Percentiles rank a stretch among this genome's conserved stretches.
These are phyloP conservation scores for Sisor rabdophorus DNA, from an alignment of 2,113 vertebrate genomes.

Conservation along the genomic window DNA sequence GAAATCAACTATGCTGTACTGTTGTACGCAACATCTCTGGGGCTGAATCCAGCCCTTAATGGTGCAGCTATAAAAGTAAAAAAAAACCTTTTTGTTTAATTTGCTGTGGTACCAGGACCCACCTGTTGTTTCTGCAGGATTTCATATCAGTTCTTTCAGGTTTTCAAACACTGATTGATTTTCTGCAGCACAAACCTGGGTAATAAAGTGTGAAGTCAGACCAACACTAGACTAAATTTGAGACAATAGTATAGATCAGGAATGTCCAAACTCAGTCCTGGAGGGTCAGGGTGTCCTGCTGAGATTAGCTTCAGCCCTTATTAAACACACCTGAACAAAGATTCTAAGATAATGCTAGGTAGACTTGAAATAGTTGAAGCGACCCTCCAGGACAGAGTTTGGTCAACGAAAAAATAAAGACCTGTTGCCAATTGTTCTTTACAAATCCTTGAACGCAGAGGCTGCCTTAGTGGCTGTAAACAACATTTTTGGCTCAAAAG, in stretches of 20 bases:
- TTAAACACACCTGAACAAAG: too few relatives aligned
- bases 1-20: neutral
- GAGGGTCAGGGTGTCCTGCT: too few relatives aligned
- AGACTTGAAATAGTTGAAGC: too few relatives aligned
- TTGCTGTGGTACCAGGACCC: slow-evolving; percentile 15
- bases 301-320: slow-evolving; percentile 43
- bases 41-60: slow-evolving; percentile 14
- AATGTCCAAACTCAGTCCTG: too few relatives aligned
- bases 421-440: slow-evolving; percentile 30
- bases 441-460: slow-evolving; percentile 29
- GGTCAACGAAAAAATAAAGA: neutral
- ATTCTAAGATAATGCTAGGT: too few relatives aligned
- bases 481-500: slow-evolving; percentile 35
- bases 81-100: slow-evolving; percentile 41
- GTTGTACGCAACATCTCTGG: slow-evolving; percentile 17
- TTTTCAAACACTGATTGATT: neutral
- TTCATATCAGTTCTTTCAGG: neutral
- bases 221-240: neutral
- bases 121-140: slow-evolving; percentile 30
- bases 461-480: slow-evolving; percentile 39
- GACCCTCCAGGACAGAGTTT: neutral
- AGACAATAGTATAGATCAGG: neutral
- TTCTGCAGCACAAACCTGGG: too few relatives aligned
- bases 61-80: slow-evolving; percentile 29
- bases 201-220: neutral